A percentile compares a stretch with the other conserved stretches of the same genome.
Evolutionary conservation across 1,140 invertebrate genomes (phyloP).

Genomic region (Heliothis subflexa): DNA sequence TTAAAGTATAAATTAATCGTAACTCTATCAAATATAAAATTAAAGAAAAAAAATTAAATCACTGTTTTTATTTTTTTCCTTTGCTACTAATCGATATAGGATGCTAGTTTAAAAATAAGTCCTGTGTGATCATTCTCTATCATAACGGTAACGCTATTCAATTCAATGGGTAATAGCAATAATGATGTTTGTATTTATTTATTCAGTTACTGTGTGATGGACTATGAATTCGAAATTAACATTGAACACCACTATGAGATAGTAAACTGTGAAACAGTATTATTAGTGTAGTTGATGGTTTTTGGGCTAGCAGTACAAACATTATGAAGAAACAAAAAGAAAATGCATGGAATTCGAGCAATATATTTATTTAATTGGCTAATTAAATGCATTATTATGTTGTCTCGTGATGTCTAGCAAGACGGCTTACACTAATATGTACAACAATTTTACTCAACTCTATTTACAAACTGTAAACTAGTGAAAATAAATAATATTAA

Average conservation of each 20-base stretch:
- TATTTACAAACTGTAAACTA: conserved; percentile 73
- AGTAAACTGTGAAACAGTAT: not conserved
- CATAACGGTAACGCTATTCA: too few relatives aligned
- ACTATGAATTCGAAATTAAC: not conserved
- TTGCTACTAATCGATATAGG: not conserved
- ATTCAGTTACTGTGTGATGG: not conserved
- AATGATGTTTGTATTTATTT: not conserved
- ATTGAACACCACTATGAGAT: conserved; percentile 51
- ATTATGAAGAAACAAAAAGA: too few relatives aligned
- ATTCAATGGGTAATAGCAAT: too few relatives aligned
- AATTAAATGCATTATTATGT: conserved; percentile 72
- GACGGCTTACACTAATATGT: conserved; percentile 68
- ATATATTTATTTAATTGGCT: conserved; percentile 48
- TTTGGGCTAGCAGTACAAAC: too few relatives aligned
- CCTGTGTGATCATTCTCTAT: too few relatives aligned
- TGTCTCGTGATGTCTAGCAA: conserved; percentile 50
- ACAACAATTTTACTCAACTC: conserved; percentile 61
- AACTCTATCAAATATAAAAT: conserved; percentile 25
- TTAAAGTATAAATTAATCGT: conserved; percentile 7
- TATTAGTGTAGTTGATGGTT: too few relatives aligned
- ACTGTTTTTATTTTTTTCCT: not conserved
- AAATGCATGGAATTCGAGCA: conserved; percentile 1
- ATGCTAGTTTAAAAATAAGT: not conserved
- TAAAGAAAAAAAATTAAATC: not conserved
- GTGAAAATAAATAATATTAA: conserved; percentile 75